Percentiles rank a stretch among this genome's conserved stretches.
These are phyloP conservation scores for Drosophila austrosaltans DNA, from an alignment of 2,888 invertebrate species.

Conservation along the genomic window DNA sequence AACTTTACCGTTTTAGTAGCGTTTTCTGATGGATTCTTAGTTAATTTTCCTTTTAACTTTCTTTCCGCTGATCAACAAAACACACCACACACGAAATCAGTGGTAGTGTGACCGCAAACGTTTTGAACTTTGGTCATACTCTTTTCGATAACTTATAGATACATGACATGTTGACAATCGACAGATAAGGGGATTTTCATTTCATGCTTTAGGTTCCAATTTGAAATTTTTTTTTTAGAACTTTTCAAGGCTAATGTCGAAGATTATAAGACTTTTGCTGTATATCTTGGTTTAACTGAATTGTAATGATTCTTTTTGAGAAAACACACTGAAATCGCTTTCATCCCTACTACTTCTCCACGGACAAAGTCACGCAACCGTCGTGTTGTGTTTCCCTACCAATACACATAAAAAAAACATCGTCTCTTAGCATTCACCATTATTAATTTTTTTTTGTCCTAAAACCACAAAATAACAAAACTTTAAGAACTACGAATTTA, in stretches of 20 bases:
- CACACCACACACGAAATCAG: constrained; percentile 51
- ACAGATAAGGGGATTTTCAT: constrained; percentile 30
- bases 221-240: neutral
- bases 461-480: constrained; percentile 2
- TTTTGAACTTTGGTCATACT: constrained; percentile 2
- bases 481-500: constrained; percentile 16
- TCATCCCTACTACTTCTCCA: constrained; percentile 9
- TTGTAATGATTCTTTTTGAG: no score
- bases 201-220: constrained; percentile 26
- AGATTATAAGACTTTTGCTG: neutral
- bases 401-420: constrained; percentile 42
- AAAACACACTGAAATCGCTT: constrained; percentile 3
- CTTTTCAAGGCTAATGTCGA: neutral
- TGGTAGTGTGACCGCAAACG: constrained; percentile 47
- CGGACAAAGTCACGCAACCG: constrained; percentile 1
- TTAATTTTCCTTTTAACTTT: constrained; percentile 58
- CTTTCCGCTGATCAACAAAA: constrained; percentile 63
- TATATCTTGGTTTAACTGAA: neutral
- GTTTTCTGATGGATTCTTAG: constrained; percentile 55
- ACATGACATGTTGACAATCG: constrained; percentile 39
- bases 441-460: neutral
- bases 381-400: constrained; percentile 13
- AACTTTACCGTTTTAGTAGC: constrained; percentile 58
- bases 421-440: constrained; percentile 40
- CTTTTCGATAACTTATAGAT: constrained; percentile 3